Percentiles rank a stretch among this genome's conserved stretches.
Evolutionary conservation across 2,888 invertebrate species (phyloP).

Genomic region (Tipula helvola): DNA sequence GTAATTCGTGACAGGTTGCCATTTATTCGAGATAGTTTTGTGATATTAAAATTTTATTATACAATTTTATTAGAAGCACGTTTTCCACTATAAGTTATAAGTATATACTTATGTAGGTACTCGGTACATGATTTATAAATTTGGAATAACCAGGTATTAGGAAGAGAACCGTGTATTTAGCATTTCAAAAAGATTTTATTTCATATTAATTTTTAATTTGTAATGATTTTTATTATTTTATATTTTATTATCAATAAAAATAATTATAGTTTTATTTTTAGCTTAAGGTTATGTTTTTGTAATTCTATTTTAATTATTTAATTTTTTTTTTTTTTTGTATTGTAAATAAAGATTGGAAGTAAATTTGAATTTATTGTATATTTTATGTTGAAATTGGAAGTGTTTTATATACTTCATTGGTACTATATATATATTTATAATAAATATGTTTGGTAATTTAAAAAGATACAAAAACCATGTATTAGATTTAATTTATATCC

Average conservation of each 20-base stretch:
- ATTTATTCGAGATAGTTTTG: not conserved
- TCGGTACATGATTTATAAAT: not conserved
- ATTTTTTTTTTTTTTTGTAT: not conserved
- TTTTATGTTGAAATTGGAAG: not conserved
- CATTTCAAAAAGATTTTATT: not conserved
- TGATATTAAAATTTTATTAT: not conserved
- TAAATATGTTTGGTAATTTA: not conserved
- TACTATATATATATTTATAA: not conserved
- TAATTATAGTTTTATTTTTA: not conserved
- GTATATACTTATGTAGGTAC: not conserved
- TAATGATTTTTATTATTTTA: not conserved
- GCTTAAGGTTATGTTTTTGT: not conserved
- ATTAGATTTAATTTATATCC: not conserved
- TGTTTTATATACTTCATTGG: not conserved
- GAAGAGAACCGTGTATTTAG: not conserved
- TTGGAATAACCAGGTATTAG: not conserved
- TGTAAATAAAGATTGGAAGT: not conserved
- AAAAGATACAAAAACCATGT: not conserved
- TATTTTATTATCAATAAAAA: not conserved
- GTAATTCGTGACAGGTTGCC: not conserved
- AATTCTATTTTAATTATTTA: not conserved
- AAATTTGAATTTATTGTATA: not conserved
- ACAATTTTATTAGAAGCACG: not conserved
- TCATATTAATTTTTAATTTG: not conserved
- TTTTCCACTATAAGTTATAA: not conserved